A percentile compares a stretch with the other conserved stretches of the same genome.
These are phyloP conservation scores for Ips typographus DNA, from an alignment of 1,140 invertebrate genomes.

Conservation along the genomic window DNA sequence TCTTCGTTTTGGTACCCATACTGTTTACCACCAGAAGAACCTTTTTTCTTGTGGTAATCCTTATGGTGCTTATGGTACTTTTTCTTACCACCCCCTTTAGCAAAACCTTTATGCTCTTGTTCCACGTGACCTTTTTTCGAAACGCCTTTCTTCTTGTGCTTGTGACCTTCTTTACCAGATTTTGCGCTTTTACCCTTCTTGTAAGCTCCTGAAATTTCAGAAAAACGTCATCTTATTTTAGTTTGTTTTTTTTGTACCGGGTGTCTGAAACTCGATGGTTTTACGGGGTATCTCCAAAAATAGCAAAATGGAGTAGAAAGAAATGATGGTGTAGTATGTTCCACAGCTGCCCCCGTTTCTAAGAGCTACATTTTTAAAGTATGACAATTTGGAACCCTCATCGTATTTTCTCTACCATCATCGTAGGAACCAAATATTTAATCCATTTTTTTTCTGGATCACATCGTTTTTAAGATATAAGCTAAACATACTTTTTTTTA, in stretches of 20 bases:
- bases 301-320: neutral
- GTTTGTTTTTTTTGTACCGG: no score
- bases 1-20: constrained; percentile 52
- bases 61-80: constrained; percentile 62
- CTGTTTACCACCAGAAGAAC: constrained; percentile 60
- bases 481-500: no score
- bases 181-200: constrained; percentile 74
- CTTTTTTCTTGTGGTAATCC: constrained; percentile 62
- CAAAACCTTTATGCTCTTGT: constrained; percentile 63
- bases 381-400: no score
- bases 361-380: no score
- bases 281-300: neutral
- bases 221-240: no score
- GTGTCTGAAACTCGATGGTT: no score
- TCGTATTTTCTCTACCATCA: no score
- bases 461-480: no score
- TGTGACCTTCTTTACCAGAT: constrained; percentile 67
- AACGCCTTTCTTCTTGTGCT: constrained; percentile 73
- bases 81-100: constrained; percentile 63
- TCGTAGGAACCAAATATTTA: no score
- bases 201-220: constrained; percentile 51
- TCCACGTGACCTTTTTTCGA: constrained; percentile 69
- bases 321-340: neutral
- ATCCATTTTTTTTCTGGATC: no score
- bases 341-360: neutral